phyloP scores from a whole-genome alignment of 2,888 invertebrate species.

The Meteorus colon region DNA sequence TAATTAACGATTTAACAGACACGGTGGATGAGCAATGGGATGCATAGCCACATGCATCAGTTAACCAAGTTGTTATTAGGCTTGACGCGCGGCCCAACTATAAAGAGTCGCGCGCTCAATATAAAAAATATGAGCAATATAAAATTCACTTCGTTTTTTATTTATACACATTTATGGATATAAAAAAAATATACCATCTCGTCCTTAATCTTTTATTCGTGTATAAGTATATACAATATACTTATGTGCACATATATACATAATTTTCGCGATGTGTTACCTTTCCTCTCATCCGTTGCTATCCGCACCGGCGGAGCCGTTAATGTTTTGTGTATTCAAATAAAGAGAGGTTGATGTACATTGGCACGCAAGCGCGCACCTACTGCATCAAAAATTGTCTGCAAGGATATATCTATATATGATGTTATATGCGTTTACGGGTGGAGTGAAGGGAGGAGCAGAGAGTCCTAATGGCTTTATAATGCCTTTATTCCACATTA shows the following conservation, averaged over 20 bases:
- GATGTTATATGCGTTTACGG: background rate
- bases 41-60: slow-evolving; percentile 54
- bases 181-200: background rate
- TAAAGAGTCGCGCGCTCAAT: slow-evolving; percentile 16
- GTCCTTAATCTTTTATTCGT: slow-evolving; percentile 16
- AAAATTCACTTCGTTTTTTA: background rate
- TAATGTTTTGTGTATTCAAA: slow-evolving; percentile 71
- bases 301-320: slow-evolving; percentile 54
- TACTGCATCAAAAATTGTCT: slow-evolving; percentile 19
- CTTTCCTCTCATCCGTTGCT: slow-evolving; percentile 22
- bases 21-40: slow-evolving; percentile 61
- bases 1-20: slow-evolving; percentile 71
- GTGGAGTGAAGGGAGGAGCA: slow-evolving; percentile 35
- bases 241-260: background rate
- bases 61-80: slow-evolving; percentile 67
- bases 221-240: slow-evolving; percentile 5
- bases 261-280: slow-evolving; percentile 16
- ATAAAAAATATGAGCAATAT: background rate
- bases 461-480: slow-evolving; percentile 68
- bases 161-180: background rate
- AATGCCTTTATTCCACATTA: slow-evolving; percentile 70
- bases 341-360: slow-evolving; percentile 64
- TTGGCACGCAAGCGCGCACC: slow-evolving; percentile 62
- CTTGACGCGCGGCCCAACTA: slow-evolving; percentile 46
- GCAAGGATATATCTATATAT: slow-evolving; percentile 21